Evolutionary conservation across 2,797 vertebrate species (phyloP).

Genomic region (Phoeniculus purpureus): DNA sequence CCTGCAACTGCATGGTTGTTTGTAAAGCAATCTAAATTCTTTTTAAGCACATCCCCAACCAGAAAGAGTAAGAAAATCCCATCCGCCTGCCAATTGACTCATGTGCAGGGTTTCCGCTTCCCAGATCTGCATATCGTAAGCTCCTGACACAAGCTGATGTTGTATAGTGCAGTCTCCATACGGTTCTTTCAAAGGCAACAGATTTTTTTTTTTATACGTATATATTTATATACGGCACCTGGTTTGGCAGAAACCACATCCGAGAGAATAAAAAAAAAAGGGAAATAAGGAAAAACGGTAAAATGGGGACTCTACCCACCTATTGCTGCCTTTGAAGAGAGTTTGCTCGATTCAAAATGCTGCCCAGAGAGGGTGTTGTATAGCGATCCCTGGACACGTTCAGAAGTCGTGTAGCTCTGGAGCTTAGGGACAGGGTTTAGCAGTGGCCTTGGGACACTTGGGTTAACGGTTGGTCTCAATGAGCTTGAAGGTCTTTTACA

Average conservation of each 20-base stretch:
- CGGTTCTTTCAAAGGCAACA: conserved; percentile 60
- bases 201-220: conserved; percentile 57
- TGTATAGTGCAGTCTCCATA: conserved; percentile 57
- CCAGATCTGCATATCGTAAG: conserved; percentile 63
- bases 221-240: conserved; percentile 70
- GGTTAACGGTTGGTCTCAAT: no score
- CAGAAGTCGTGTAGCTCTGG: no score
- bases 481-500: no score
- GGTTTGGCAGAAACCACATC: conserved; percentile 60
- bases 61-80: conserved; percentile 56
- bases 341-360: neutral
- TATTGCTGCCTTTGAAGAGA: neutral
- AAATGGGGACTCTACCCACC: conserved; percentile 28
- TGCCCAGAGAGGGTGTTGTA: neutral
- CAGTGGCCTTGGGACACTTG: no score
- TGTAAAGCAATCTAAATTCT: neutral
- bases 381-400: no score
- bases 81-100: conserved; percentile 57
- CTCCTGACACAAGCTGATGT: conserved; percentile 63
- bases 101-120: conserved; percentile 65
- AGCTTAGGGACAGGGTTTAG: no score
- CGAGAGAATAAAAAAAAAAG: neutral
- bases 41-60: neutral
- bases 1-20: neutral
- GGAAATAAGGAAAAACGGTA: conserved; percentile 25